Conservation (phyloP, 1,140 invertebrate genomes). For the Grapholita molesta region DNA sequence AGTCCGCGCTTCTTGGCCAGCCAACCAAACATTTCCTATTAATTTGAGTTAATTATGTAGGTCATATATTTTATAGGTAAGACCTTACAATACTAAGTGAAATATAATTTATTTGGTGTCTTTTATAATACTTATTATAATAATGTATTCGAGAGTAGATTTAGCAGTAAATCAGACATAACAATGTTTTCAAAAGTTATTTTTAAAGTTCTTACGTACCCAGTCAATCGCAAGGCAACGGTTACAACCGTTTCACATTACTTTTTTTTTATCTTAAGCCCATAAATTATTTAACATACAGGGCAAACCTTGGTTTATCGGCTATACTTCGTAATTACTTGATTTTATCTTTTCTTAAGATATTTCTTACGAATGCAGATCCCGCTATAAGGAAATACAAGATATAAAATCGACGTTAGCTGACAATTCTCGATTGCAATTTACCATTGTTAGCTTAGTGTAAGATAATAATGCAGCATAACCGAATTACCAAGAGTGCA, state of each 20-base stretch:
- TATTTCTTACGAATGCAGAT: too few relatives aligned
- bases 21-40: too few relatives aligned
- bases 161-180: background rate
- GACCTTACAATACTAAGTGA: background rate
- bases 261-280: background rate
- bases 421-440: too few relatives aligned
- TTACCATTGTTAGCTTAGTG: too few relatives aligned
- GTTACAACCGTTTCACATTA: background rate
- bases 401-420: too few relatives aligned
- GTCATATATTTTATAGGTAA: background rate
- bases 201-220: background rate
- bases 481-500: too few relatives aligned
- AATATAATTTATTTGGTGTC: constrained; percentile 7
- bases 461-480: too few relatives aligned
- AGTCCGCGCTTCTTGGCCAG: too few relatives aligned
- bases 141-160: background rate
- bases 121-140: constrained; percentile 2
- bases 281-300: constrained; percentile 2
- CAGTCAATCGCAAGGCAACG: background rate
- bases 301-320: too few relatives aligned
- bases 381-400: too few relatives aligned
- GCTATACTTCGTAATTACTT: too few relatives aligned
- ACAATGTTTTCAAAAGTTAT: background rate
- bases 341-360: too few relatives aligned
- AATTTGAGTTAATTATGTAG: background rate